phyloP scores from a whole-genome alignment of 2,797 vertebrate species.

The Loriculus beryllinus region DNA sequence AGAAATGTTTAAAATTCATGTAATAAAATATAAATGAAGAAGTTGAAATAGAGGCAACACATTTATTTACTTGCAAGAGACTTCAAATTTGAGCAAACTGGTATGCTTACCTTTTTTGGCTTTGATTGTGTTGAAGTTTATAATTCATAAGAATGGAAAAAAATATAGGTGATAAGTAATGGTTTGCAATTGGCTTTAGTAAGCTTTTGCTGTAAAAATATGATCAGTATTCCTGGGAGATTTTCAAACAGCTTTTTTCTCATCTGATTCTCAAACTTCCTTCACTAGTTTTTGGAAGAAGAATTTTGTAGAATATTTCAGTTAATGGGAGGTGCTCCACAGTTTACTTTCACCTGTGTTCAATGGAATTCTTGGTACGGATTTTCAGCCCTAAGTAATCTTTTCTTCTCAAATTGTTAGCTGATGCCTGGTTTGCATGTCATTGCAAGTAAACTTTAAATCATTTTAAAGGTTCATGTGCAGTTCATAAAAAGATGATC shows the following conservation, averaged over 20 bases:
- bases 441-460: background rate
- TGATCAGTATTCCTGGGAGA: background rate
- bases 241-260: background rate
- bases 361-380: background rate
- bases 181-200: background rate
- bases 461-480: background rate
- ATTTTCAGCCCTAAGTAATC: background rate
- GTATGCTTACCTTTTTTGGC: background rate
- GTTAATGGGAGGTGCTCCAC: background rate
- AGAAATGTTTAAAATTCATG: background rate
- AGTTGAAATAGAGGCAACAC: background rate
- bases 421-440: background rate
- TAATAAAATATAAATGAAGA: background rate
- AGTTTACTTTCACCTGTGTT: background rate
- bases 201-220: background rate
- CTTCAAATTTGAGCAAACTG: background rate
- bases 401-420: background rate
- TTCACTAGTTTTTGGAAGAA: background rate
- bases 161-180: background rate
- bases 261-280: background rate
- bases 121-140: background rate
- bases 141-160: background rate
- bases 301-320: background rate
- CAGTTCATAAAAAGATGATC: background rate
- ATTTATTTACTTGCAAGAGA: background rate